Percentiles rank a stretch among this genome's conserved stretches.
phyloP scores from a whole-genome alignment of 1,140 invertebrate genomes.

The Drosophila pallidifrons region DNA sequence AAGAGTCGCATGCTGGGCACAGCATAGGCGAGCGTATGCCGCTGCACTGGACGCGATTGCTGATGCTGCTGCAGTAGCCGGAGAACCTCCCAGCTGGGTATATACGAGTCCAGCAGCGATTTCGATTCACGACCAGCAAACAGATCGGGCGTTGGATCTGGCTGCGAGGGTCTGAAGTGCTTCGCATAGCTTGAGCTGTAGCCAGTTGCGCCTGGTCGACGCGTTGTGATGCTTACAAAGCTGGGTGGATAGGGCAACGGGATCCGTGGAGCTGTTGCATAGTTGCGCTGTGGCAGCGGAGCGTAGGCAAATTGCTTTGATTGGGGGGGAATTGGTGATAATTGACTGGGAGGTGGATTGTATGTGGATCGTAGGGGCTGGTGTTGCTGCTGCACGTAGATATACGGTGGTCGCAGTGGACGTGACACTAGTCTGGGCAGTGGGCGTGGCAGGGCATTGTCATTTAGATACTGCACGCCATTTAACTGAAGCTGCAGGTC shows the following conservation, averaged over 20 bases:
- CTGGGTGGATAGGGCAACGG: slow-evolving; percentile 79
- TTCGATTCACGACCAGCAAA: slow-evolving; percentile 69
- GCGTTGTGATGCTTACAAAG: slow-evolving; percentile 74
- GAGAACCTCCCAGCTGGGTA: slow-evolving; percentile 79
- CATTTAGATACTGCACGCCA: slow-evolving; percentile 57
- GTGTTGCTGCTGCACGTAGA: slow-evolving; percentile 8
- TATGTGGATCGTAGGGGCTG: slow-evolving; percentile 1
- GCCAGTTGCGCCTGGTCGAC: slow-evolving; percentile 33
- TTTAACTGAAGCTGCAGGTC: slow-evolving; percentile 53
- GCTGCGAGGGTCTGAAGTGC: slow-evolving; percentile 64
- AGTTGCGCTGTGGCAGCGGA: slow-evolving; percentile 50
- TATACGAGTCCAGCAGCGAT: slow-evolving; percentile 77
- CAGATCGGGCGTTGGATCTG: slow-evolving; percentile 67
- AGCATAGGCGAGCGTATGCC: slow-evolving; percentile 70
- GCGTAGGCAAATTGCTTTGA: slow-evolving; percentile 76
- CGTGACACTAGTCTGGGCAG: slow-evolving; percentile 21
- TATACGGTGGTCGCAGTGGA: slow-evolving; percentile 37
- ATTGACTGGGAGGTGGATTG: slow-evolving; percentile 2
- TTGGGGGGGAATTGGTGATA: slow-evolving; percentile 28
- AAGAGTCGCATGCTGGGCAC: slow-evolving; percentile 53
- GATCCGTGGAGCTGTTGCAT: slow-evolving; percentile 51
- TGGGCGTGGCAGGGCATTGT: slow-evolving; percentile 48
- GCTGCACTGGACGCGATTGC: slow-evolving; percentile 30
- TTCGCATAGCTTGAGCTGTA: slow-evolving; percentile 23
- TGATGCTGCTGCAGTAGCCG: slow-evolving; percentile 51